Evolutionary conservation across 2,888 invertebrate genomes (phyloP).

Genomic region (Drosophila greeni): DNA sequence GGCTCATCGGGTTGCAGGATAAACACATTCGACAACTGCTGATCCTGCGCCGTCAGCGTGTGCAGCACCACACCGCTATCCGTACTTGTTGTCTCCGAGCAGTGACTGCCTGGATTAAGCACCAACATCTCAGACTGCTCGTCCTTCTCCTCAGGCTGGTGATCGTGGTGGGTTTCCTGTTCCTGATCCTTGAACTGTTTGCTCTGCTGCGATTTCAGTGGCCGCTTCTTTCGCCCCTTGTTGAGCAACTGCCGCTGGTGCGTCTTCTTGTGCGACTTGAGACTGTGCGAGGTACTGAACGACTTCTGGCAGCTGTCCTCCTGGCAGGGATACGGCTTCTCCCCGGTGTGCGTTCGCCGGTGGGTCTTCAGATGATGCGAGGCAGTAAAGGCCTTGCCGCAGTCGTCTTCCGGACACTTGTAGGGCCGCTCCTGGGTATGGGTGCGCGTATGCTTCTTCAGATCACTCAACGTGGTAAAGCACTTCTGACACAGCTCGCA

Average conservation of each 20-base stretch:
- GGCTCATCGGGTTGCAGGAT: constrained; percentile 54
- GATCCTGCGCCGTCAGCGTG: constrained; percentile 6
- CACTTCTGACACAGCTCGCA: constrained; percentile 93
- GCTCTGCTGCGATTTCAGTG: constrained; percentile 34
- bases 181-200: constrained; percentile 6
- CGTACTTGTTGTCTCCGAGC: constrained; percentile 58
- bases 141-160: constrained; percentile 13
- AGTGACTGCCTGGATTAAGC: constrained; percentile 52
- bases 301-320: constrained; percentile 85
- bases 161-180: constrained; percentile 21
- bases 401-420: constrained; percentile 90
- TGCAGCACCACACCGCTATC: constrained; percentile 64
- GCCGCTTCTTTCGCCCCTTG: constrained; percentile 66
- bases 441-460: constrained; percentile 95
- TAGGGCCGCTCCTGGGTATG: constrained; percentile 95
- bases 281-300: constrained; percentile 91
- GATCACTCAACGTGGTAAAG: constrained; percentile 95
- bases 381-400: constrained; percentile 95
- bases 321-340: constrained; percentile 88
- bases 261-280: constrained; percentile 88
- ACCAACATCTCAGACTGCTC: constrained; percentile 48
- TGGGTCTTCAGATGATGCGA: constrained; percentile 97
- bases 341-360: constrained; percentile 85
- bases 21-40: constrained; percentile 52
- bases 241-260: constrained; percentile 81